Percentiles rank a stretch among this genome's conserved stretches.
Evolutionary conservation across 2,888 invertebrate species (phyloP).

Genomic region (Pollenia griseotomentosa): DNA sequence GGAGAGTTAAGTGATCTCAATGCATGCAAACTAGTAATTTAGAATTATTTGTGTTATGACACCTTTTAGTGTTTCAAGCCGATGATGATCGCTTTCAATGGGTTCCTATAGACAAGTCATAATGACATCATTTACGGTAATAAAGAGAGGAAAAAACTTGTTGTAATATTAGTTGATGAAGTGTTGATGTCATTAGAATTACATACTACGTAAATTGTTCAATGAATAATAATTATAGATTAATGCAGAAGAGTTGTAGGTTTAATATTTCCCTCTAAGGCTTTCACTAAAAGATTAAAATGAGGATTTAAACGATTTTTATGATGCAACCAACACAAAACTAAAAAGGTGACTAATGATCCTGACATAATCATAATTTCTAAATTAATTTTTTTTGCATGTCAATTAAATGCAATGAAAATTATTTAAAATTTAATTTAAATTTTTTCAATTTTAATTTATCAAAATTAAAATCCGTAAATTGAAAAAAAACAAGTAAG

Average conservation of each 20-base stretch:
- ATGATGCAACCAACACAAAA: neutral
- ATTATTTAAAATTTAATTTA: neutral
- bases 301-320: neutral
- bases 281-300: neutral
- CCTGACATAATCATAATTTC: neutral
- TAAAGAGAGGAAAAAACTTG: neutral
- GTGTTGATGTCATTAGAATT: slow-evolving; percentile 66
- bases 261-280: slow-evolving; percentile 1
- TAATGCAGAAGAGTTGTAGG: neutral
- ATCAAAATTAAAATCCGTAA: too few species aligned
- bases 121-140: slow-evolving; percentile 61
- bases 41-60: slow-evolving; percentile 60
- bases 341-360: neutral
- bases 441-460: neutral
- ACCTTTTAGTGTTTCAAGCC: slow-evolving; percentile 53
- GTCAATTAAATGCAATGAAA: too few species aligned
- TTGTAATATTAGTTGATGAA: slow-evolving; percentile 45
- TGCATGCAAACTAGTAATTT: slow-evolving; percentile 69
- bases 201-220: neutral
- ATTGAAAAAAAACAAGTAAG: too few species aligned
- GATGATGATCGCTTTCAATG: slow-evolving; percentile 45
- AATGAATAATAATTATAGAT: slow-evolving; percentile 14
- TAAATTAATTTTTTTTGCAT: neutral
- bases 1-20: slow-evolving; percentile 19
- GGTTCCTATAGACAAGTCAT: slow-evolving; percentile 12